phyloP scores from a whole-genome alignment of 2,797 vertebrate genomes.

The Onychomys arenicola region DNA sequence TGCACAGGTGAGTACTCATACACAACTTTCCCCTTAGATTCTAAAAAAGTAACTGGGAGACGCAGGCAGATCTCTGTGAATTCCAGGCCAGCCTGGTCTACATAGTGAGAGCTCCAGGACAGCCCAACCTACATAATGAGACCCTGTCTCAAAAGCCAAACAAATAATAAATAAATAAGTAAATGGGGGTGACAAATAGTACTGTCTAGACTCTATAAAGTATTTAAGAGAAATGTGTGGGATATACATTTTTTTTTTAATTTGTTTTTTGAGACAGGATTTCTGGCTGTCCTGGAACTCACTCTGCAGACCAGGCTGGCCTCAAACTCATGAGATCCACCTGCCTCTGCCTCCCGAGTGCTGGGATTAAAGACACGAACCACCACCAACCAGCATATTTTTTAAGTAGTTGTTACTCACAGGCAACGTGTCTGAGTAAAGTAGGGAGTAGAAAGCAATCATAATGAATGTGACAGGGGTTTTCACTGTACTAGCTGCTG shows the following conservation, averaged over 20 bases:
- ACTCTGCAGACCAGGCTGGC: not conserved
- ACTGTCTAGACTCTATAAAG: not conserved
- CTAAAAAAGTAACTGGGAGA: not conserved
- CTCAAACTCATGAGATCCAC: not conserved
- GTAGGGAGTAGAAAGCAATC: conserved; percentile 31
- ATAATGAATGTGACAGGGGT: not conserved
- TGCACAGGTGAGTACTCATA: not conserved
- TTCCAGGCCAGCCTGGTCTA: not conserved
- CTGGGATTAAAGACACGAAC: not conserved
- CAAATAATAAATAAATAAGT: not conserved
- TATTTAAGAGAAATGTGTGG: not conserved
- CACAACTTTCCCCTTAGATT: not conserved
- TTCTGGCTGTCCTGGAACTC: not conserved
- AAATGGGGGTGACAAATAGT: not conserved
- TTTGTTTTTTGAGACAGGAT: not conserved
- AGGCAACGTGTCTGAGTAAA: conserved; percentile 20
- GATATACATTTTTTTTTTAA: not conserved
- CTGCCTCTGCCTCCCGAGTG: not conserved
- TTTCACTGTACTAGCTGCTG: conserved; percentile 9
- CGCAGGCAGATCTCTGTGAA: not conserved
- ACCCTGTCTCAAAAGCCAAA: not conserved
- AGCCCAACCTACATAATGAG: not conserved
- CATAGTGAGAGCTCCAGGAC: not conserved
- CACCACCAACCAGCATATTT: not conserved
- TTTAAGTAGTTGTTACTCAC: conserved; percentile 27